phyloP scores from a whole-genome alignment of 2,797 vertebrate species.

The Taenioides sp. region DNA sequence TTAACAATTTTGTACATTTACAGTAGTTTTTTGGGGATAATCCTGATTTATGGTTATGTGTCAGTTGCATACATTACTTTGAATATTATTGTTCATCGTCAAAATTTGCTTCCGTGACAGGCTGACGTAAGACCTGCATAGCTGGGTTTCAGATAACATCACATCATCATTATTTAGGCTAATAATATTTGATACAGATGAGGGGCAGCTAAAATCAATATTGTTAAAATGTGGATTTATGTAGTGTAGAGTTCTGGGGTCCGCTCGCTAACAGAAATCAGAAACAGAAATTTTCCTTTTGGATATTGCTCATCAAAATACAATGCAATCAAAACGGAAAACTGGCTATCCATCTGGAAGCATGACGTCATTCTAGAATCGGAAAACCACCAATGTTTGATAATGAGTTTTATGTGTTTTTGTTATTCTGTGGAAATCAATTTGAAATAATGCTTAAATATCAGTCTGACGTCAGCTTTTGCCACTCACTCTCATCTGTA shows the following conservation, averaged over 20 bases:
- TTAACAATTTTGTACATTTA: too few species aligned
- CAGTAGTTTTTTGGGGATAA: too few species aligned
- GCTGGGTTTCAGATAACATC: not conserved
- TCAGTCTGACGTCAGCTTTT: constrained; percentile 16
- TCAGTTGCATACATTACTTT: too few species aligned
- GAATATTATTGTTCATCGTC: too few species aligned
- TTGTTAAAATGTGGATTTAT: constrained; percentile 21
- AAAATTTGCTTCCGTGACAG: too few species aligned
- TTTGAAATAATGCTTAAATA: not conserved
- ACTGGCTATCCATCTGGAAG: too few species aligned
- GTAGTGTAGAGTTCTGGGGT: not conserved
- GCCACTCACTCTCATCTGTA: constrained; percentile 37
- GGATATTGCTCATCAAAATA: too few species aligned
- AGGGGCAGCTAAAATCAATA: not conserved
- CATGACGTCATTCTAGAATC: not conserved
- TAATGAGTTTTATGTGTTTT: not conserved
- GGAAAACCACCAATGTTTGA: not conserved
- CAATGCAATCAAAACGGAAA: too few species aligned
- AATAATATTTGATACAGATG: not conserved
- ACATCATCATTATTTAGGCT: not conserved
- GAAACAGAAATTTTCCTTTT: too few species aligned
- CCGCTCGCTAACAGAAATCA: too few species aligned
- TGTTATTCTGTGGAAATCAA: not conserved
- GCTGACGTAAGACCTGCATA: not conserved
- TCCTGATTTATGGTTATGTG: too few species aligned